Evolutionary conservation across 2,888 invertebrate species (phyloP).

Genomic region (Notodromas monacha): DNA sequence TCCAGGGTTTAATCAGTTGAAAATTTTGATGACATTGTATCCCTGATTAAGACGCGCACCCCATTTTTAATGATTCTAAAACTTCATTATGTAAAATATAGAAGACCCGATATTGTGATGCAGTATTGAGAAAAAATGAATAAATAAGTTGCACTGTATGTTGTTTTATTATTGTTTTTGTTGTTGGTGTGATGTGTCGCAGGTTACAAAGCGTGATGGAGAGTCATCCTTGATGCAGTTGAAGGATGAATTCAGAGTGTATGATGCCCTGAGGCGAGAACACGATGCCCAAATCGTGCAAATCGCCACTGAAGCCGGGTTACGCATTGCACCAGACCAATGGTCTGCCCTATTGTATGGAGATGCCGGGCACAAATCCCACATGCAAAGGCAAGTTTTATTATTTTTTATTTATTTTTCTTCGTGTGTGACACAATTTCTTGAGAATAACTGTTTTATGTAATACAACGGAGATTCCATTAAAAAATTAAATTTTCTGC

Average conservation of each 20-base stretch:
- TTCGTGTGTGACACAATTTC: constrained; percentile 5
- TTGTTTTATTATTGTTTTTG: too few relatives aligned
- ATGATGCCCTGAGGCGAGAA: constrained; percentile 64
- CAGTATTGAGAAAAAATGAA: too few relatives aligned
- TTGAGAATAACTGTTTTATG: constrained; percentile 5
- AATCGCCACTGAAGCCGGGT: constrained; percentile 83
- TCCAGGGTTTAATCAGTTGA: too few relatives aligned
- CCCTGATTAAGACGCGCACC: too few relatives aligned
- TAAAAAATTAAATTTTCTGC: too few relatives aligned
- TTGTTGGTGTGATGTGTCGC: too few relatives aligned
- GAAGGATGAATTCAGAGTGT: constrained; percentile 80
- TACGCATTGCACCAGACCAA: constrained; percentile 86
- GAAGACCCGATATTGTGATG: too few relatives aligned
- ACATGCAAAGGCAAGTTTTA: constrained; percentile 45
- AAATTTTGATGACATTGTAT: too few relatives aligned
- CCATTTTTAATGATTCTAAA: too few relatives aligned
- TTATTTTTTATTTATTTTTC: background rate
- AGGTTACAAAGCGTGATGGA: constrained; percentile 79
- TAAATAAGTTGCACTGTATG: too few relatives aligned
- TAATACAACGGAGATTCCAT: too few relatives aligned
- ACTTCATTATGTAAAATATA: too few relatives aligned
- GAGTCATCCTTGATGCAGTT: constrained; percentile 92
- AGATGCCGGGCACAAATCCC: constrained; percentile 72
- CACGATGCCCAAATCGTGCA: constrained; percentile 96
- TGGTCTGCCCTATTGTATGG: constrained; percentile 91